Evolutionary conservation across 1,140 invertebrate species (phyloP), one percentile per base, ranked within the genome.

Genomic region (Drosophila sp.): DNA sequence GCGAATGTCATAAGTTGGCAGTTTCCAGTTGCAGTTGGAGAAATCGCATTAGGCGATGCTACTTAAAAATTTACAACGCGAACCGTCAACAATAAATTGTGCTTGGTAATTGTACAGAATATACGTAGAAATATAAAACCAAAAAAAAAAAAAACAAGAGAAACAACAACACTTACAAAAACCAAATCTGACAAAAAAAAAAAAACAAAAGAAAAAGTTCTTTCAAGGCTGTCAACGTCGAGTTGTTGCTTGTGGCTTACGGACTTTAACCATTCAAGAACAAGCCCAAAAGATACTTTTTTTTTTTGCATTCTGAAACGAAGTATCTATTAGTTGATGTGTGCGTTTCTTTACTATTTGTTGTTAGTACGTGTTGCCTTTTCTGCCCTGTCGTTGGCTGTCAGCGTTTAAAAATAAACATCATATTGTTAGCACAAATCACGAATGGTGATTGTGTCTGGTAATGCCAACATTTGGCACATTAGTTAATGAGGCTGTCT

Each of bases 41-140:
- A 67, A 72, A 72, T 67, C 70, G 48, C 70, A 72, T 72, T 72
- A 67, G 70, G 43, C 45, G 64, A 45, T 73, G 63, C 54, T 73
- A 73, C 71, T 73, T 73, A 73, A 67, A 69, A 66, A 73, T 69
- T 67, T 69, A 61, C 63, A 67, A 61, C 64, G 56, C 64, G 34
- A 48, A 25, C 27, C 64, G 56, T 73, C 71, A 61, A 67, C 63
- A n/a, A 73, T 73, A 73, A 73, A 73, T 67, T 54, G 21, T 69
- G 64, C 40, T 48, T 61, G 46, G 64, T 73, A 73, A 73, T 69
- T 73, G 64, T 73, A 50, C 41, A 56, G 69, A 48, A 48, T 64
- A 62, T 14, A 50, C 40, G n/a, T 48, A 54, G 25, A 64, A 48
- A 65, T 50, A 56, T 48, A 48, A 54, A 48, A 27, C 14, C 51